phyloP scores from a whole-genome alignment of 2,113 vertebrate genomes.

The Fukomys damarensis region DNA sequence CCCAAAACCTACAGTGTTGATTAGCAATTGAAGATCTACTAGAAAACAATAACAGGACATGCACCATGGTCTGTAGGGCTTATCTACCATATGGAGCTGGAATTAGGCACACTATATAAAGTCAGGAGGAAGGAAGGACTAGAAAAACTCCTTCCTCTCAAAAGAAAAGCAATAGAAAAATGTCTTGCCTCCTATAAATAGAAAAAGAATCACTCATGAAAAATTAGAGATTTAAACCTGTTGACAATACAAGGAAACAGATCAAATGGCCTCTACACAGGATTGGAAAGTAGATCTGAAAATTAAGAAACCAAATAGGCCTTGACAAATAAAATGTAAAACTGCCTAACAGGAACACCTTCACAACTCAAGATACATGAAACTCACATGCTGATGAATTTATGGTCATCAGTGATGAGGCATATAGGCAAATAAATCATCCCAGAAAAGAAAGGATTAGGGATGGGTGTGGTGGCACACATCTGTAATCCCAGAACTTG shows the following conservation, averaged over 20 bases:
- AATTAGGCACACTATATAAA: not conserved
- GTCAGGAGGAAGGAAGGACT: not conserved
- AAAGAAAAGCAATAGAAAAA: not conserved
- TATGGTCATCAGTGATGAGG: not conserved
- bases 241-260: not conserved
- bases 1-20: not conserved
- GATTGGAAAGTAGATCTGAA: constrained; percentile 20
- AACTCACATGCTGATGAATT: not conserved
- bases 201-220: not conserved
- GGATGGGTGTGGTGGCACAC: too few relatives aligned
- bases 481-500: too few relatives aligned
- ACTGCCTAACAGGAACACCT: not conserved
- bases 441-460: not conserved
- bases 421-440: not conserved
- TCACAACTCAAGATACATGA: not conserved
- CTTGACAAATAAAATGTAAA: not conserved
- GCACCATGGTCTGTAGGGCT: not conserved
- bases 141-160: not conserved
- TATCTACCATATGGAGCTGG: not conserved
- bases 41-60: not conserved
- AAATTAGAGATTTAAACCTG: not conserved
- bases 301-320: not conserved
- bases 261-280: not conserved
- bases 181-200: not conserved
- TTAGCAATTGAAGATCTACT: constrained; percentile 23